Conservation (phyloP, 2,797 vertebrate species). For the Emydoidea blandingii region DNA sequence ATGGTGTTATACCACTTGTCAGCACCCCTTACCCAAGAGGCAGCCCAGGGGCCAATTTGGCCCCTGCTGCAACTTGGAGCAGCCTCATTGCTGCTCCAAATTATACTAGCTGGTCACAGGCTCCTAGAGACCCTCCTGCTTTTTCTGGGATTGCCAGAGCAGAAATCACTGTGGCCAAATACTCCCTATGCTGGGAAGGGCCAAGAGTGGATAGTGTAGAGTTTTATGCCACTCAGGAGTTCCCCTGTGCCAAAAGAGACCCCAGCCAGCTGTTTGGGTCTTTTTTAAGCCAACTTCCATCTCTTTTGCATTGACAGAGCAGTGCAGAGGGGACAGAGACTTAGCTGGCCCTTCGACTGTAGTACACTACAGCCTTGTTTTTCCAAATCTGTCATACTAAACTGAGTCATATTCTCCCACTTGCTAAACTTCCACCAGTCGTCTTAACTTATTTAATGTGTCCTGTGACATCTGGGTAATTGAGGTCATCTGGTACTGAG, state of each 20-base stretch:
- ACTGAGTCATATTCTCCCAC: accelerated
- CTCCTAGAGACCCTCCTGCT: neutral
- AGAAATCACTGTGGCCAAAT: neutral
- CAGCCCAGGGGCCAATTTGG: neutral
- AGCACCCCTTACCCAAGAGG: slow-evolving; percentile 4
- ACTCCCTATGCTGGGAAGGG: neutral
- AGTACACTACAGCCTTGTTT: slow-evolving; percentile 31
- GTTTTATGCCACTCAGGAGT: neutral
- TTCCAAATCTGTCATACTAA: neutral
- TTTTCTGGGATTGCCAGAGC: neutral
- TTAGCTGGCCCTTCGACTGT: neutral
- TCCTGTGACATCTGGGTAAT: neutral
- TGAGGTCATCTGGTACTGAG: neutral
- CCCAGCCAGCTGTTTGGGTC: neutral
- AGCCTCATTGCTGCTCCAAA: neutral
- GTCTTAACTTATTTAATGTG: accelerated
- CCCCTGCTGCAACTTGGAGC: neutral
- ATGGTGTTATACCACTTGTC: neutral
- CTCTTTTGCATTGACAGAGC: neutral
- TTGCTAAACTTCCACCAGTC: neutral
- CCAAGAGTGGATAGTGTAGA: accelerated
- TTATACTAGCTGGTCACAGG: neutral
- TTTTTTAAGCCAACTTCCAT: neutral
- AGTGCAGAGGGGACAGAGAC: neutral
- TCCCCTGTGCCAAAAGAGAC: neutral